Percentiles rank a stretch among this genome's conserved stretches.
Evolutionary conservation across 1,140 invertebrate species (phyloP).

Genomic region (Halyomorpha halys): DNA sequence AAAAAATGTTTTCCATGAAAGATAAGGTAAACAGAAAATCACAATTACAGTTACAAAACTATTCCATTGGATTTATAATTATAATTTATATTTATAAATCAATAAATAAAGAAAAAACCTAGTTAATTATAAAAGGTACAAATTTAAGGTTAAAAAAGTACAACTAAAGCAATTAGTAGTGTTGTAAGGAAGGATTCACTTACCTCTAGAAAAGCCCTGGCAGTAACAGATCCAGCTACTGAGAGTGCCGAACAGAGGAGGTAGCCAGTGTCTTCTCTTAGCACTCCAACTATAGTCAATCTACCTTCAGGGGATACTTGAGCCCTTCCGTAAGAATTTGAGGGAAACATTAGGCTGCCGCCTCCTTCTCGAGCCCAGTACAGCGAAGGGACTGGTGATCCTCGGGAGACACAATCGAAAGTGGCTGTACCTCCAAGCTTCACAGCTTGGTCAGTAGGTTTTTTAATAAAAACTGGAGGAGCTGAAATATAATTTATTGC

Average conservation of each 20-base stretch:
- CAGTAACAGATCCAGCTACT: slow-evolving; percentile 69
- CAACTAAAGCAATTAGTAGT: too few relatives aligned
- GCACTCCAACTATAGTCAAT: slow-evolving; percentile 58
- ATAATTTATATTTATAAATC: too few relatives aligned
- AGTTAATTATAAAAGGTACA: too few relatives aligned
- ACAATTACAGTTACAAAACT: too few relatives aligned
- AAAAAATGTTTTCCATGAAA: too few relatives aligned
- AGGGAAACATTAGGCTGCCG: slow-evolving; percentile 71
- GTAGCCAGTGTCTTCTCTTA: slow-evolving; percentile 68
- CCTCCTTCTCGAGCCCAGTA: slow-evolving; percentile 78
- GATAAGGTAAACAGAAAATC: too few relatives aligned
- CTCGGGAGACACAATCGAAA: slow-evolving; percentile 67
- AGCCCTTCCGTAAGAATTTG: slow-evolving; percentile 60
- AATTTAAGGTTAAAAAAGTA: too few relatives aligned
- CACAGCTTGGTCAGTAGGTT: slow-evolving; percentile 62
- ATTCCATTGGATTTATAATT: too few relatives aligned
- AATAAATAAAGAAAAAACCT: too few relatives aligned
- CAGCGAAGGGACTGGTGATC: slow-evolving; percentile 69
- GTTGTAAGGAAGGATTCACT: slow-evolving; percentile 31
- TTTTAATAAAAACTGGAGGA: slow-evolving; percentile 61
- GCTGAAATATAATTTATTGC: slow-evolving; percentile 42
- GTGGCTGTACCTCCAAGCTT: slow-evolving; percentile 60
- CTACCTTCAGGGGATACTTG: slow-evolving; percentile 62
- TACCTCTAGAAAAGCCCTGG: slow-evolving; percentile 62
- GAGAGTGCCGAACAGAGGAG: slow-evolving; percentile 78